These are phyloP conservation scores for Gambusia holbrooki DNA, from an alignment of 2,113 vertebrate genomes.

Conservation along the genomic window DNA sequence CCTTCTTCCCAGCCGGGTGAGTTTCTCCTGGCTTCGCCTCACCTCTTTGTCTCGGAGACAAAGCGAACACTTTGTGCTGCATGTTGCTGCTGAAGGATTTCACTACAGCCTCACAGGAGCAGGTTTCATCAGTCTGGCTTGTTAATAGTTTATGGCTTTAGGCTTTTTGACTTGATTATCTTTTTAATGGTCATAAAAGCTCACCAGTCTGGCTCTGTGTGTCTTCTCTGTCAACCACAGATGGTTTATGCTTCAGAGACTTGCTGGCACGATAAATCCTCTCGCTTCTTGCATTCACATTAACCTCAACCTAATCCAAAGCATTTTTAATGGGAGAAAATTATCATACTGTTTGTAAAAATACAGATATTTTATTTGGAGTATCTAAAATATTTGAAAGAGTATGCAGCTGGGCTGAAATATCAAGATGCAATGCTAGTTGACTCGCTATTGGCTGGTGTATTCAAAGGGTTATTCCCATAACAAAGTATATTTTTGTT, in stretches of 20 bases:
- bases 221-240: conserved; percentile 26
- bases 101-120: conserved; percentile 42
- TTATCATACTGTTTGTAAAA: no score
- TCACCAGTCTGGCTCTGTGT: conserved; percentile 40
- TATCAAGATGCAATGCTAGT: no score
- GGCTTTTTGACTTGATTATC: conserved; percentile 67
- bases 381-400: background rate
- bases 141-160: conserved; percentile 69
- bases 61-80: conserved; percentile 49
- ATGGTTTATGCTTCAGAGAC: conserved; percentile 6
- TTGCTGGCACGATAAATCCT: background rate
- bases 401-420: no score
- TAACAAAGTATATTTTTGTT: no score
- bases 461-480: no score
- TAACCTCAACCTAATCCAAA: background rate
- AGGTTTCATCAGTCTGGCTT: conserved; percentile 56
- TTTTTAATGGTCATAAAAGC: conserved; percentile 65
- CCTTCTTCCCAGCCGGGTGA: background rate
- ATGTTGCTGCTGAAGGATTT: conserved; percentile 47
- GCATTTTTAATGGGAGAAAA: background rate
- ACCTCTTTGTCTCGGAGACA: conserved; percentile 23
- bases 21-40: background rate
- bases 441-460: no score
- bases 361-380: no score
- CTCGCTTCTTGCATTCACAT: background rate